Base-by-base conservation (phyloP, 2,888 invertebrate species). In the Xestoiulus laeticollis region DNA sequence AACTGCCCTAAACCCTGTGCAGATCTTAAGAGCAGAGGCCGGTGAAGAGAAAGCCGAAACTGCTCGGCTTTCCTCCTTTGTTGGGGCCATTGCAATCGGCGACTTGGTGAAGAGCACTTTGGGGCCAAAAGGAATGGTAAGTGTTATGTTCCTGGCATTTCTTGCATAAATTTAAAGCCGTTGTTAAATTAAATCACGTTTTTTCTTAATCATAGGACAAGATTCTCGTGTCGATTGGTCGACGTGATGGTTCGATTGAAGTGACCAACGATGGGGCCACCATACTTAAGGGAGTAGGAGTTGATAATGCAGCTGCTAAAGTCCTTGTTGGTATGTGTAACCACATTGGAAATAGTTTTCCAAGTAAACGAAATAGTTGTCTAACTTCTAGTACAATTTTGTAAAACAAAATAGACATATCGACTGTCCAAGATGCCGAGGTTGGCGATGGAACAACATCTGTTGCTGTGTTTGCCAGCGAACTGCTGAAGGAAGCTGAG, bases 361-460 rank as follows among this genome's bases (percentile, higher is more conserved):
- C 88, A 89, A 43, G 93, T 90, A 87, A 84, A 88, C 26, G 78
- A 87, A n/a, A 48, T 85, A 26, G 0, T 22, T 38, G 43, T 32
- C 30, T 84, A 8, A 1, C 26, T 19, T 32, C 19, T 84, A 32
- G 84, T 38, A 38, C 32, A 32, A 1, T 6, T 68, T 68, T 30
- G 33, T 78, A 85, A 0, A 38, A 68, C 89, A 89, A 91, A n/a
- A 30, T 90, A 93, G 98, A 99, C 90, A 99, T 99, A 95, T 97
- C 99, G 19, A 96, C 97, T 92, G 98, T 98, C 3, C 99, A 99
- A 92, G 99, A 99, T 93, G 98, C 98, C 92, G 99, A 99, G 94
- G 99, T 99, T 88, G 99, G 99, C 84, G 99, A 99, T 94, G 99
- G 99, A 19, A 99, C 99, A n/a, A 99, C 99, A 78, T 99, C 99